Evolutionary conservation across 2,888 invertebrate species (phyloP), one percentile per base, ranked within the genome.

Genomic region (Eupithecia subumbrata): DNA sequence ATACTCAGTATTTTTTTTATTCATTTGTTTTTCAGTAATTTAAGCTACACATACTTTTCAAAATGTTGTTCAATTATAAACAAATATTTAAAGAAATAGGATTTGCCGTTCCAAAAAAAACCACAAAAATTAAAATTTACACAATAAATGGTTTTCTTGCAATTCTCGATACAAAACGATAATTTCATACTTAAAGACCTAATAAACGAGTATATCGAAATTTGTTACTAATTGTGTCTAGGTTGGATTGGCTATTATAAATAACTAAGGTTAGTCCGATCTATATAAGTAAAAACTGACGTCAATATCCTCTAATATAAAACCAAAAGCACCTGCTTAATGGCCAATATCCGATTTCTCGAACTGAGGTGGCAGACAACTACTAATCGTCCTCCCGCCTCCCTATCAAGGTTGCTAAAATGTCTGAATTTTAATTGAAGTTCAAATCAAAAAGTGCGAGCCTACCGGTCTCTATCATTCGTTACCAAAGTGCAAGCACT

Each of bases 381-480:
- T 25, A 22, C 25, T 2, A 14, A 60, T 25, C 5, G 25, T 60
- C 60, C 25, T 60, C 5, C 60, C 12, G 5, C 5, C 22, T 22
- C 12, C 3, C 22, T 56, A 60, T 22, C 4, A 25, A 60, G 12
- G 1, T 25, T 3, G n/a, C 22, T 25, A 22, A 60, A 5, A 22
- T 14, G 25, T 22, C 11, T 56, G 56, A 56, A 52, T n/a, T 52
- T n/a, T 52, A n/a, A 22, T 22, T 56, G n/a, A 60, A 56, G 11
- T 22, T 56, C 2, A 9, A 22, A 52, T 22, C 11, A 9, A 56
- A 25, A 60, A 37, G 72, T 56, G 56, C 72, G 40, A 56, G 66
- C 5, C n/a, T 66, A 34, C n/a, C n/a, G 60, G 12, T 67, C 66
- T 67, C 66, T 67, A 5, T 67, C 40, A 67, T 37, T 67, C n/a